These are phyloP conservation scores for Microplitis manilae DNA, from an alignment of 2,888 invertebrate genomes.

Conservation along the genomic window DNA sequence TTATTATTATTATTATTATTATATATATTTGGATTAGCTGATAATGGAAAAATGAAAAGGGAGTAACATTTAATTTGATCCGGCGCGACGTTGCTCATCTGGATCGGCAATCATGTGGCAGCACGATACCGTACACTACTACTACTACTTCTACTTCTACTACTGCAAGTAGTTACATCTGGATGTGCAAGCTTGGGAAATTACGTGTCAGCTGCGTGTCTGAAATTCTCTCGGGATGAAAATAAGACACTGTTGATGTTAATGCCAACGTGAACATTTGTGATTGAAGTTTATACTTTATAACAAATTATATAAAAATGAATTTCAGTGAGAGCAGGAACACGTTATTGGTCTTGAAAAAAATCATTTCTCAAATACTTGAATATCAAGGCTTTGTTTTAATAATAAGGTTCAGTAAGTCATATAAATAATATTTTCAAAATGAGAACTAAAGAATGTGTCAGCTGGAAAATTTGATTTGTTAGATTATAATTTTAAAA, in stretches of 20 bases:
- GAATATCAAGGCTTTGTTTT: too few species aligned
- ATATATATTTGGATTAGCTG: neutral
- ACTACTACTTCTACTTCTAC: neutral
- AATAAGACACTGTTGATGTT: neutral
- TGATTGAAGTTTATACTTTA: slow-evolving; percentile 1
- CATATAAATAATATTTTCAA: too few species aligned
- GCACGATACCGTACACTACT: neutral
- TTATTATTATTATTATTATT: neutral
- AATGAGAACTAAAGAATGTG: too few species aligned
- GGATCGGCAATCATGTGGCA: neutral
- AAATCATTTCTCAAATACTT: too few species aligned
- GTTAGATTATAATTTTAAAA: too few species aligned
- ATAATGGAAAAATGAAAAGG: slow-evolving; percentile 5
- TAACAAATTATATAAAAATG: neutral
- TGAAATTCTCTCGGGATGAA: slow-evolving; percentile 49
- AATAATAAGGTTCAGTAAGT: too few species aligned
- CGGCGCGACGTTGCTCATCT: slow-evolving; percentile 1
- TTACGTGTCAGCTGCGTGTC: slow-evolving; percentile 60
- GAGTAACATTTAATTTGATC: slow-evolving; percentile 39
- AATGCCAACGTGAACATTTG: neutral
- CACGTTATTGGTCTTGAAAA: neutral
- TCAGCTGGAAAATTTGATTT: too few species aligned
- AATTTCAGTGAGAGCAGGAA: too few species aligned
- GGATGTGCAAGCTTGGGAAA: slow-evolving; percentile 50
- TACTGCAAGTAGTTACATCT: neutral